phyloP scores from a whole-genome alignment of 2,113 vertebrate genomes.

The Trogon melanurus region DNA sequence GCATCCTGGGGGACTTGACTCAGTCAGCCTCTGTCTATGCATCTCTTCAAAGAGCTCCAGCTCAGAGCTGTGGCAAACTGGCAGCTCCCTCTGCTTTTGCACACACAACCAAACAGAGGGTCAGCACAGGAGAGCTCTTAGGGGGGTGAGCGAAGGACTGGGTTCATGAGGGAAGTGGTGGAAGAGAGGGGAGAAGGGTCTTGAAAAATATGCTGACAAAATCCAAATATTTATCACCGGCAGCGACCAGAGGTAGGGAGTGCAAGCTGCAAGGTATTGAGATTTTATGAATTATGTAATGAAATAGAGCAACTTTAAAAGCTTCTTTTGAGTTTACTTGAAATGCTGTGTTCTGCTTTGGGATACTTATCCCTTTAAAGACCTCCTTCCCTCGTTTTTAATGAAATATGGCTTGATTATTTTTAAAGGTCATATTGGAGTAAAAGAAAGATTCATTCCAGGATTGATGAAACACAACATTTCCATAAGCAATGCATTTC shows the following conservation, averaged over 20 bases:
- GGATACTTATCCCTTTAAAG: not conserved
- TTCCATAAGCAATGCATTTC: not conserved
- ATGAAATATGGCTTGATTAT: not conserved
- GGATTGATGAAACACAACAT: not conserved
- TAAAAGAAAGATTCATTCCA: not conserved
- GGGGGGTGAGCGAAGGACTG: not conserved
- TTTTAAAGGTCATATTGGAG: not conserved
- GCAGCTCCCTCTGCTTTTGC: not conserved
- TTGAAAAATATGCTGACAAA: not conserved
- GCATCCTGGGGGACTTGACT: not conserved
- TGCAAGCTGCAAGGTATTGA: not conserved
- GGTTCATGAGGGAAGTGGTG: not conserved
- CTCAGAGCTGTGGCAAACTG: not conserved
- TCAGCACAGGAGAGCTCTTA: not conserved
- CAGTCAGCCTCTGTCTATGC: not conserved
- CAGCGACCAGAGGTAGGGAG: not conserved
- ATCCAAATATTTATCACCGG: not conserved
- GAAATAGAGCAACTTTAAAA: not conserved
- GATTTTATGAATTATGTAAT: not conserved
- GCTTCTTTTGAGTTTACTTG: not conserved
- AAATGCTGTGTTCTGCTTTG: not conserved
- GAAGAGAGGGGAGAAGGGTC: not conserved
- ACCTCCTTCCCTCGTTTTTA: not conserved
- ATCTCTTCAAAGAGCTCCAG: conserved; percentile 15
- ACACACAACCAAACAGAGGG: not conserved